Percentiles rank a stretch among this genome's conserved stretches.
Conservation (phyloP, 1,140 invertebrate genomes). For the Zaprionus davidi region DNA sequence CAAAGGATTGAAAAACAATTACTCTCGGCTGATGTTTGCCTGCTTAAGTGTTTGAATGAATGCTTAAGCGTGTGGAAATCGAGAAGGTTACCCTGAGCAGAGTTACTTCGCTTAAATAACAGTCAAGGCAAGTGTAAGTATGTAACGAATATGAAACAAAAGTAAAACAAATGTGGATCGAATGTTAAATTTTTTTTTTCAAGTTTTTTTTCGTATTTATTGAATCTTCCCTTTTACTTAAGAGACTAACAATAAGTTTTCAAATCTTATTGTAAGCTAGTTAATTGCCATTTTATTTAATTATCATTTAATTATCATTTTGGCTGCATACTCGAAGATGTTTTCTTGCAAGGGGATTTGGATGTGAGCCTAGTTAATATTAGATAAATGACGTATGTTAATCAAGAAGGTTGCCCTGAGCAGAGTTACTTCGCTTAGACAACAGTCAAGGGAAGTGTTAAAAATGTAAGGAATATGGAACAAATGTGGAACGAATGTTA, state of each 20-base stretch:
- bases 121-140: background rate
- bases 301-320: too few species aligned
- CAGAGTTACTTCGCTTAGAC: background rate
- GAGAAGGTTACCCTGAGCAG: background rate
- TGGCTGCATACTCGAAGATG: too few species aligned
- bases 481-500: background rate
- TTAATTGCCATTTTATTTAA: too few species aligned
- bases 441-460: background rate
- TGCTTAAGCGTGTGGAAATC: background rate
- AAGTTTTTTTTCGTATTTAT: too few species aligned
- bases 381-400: background rate
- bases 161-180: background rate
- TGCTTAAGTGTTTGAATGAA: conserved; percentile 7
- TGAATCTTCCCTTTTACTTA: too few species aligned
- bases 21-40: background rate
- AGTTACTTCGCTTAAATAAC: background rate
- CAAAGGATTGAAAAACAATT: conserved; percentile 12
- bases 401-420: background rate
- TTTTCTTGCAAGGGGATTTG: too few species aligned
- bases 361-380: too few species aligned
- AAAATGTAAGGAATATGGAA: background rate
- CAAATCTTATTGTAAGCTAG: too few species aligned
- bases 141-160: background rate
- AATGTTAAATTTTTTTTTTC: too few species aligned
- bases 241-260: too few species aligned